These are phyloP conservation scores for Orthonevra nobilis DNA, from an alignment of 2,888 invertebrate genomes.

Conservation along the genomic window DNA sequence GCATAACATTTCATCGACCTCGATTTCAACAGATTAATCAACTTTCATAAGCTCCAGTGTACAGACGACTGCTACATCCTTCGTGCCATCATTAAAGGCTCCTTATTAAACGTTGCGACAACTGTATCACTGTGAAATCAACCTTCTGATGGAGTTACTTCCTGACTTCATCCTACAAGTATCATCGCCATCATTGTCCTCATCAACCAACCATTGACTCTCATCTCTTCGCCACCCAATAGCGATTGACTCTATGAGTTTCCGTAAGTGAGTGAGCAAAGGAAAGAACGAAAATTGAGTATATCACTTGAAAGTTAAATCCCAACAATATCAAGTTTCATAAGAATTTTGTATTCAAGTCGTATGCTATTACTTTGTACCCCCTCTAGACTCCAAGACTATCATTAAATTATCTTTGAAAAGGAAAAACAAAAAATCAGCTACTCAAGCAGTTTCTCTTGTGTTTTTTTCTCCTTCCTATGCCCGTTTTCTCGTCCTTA, in stretches of 20 bases:
- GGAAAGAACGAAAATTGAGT: conserved; percentile 39
- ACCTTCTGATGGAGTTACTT: conserved; percentile 51
- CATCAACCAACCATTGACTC: conserved; percentile 12
- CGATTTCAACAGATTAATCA: conserved; percentile 55
- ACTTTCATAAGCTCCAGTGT: too few species aligned
- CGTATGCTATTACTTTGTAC: conserved; percentile 27
- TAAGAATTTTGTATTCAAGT: conserved; percentile 62
- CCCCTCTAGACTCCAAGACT: conserved; percentile 7
- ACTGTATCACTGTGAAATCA: conserved; percentile 34
- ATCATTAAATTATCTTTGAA: neutral
- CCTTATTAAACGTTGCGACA: conserved; percentile 32
- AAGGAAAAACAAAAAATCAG: conserved; percentile 18
- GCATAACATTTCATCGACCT: conserved; percentile 24
- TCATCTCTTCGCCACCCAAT: neutral
- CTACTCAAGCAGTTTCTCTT: conserved; percentile 54
- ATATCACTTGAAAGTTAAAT: conserved; percentile 67
- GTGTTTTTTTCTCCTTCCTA: conserved; percentile 1
- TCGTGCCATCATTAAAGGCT: too few species aligned
- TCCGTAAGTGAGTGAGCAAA: conserved; percentile 6
- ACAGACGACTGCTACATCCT: too few species aligned
- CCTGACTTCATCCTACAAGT: conserved; percentile 50
- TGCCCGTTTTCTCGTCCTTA: conserved; percentile 24
- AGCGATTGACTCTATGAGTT: neutral
- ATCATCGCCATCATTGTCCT: conserved; percentile 12
- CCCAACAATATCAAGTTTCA: conserved; percentile 63